Evolutionary conservation across 2,113 vertebrate genomes (phyloP).

Genomic region (Paramisgurnus dabryanus): DNA sequence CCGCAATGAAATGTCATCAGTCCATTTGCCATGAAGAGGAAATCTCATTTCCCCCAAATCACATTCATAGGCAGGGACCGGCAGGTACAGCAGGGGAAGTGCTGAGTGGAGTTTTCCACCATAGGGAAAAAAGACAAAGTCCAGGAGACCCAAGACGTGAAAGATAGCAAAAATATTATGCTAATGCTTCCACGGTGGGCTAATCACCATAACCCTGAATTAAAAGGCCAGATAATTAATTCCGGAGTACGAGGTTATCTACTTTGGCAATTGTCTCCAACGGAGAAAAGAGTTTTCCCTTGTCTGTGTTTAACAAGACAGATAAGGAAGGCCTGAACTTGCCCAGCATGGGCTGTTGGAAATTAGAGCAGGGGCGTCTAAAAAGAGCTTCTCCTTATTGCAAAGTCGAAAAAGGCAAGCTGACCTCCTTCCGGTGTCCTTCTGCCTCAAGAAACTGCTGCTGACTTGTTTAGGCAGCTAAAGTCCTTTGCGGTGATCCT

Average conservation of each 20-base stretch:
- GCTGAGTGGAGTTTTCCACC: constrained; percentile 52
- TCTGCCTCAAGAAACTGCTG: constrained; percentile 25
- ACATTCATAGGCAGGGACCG: constrained; percentile 85
- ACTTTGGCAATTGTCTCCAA: constrained; percentile 74
- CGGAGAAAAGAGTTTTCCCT: constrained; percentile 66
- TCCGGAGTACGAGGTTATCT: constrained; percentile 78
- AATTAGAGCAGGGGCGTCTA: constrained; percentile 57
- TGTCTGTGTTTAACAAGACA: constrained; percentile 76
- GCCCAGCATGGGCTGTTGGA: constrained; percentile 48
- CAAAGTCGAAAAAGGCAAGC: constrained; percentile 44
- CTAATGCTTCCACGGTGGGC: constrained; percentile 79
- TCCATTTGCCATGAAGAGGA: constrained; percentile 70
- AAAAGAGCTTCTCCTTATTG: constrained; percentile 31
- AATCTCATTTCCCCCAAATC: constrained; percentile 83
- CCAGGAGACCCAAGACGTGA: constrained; percentile 70
- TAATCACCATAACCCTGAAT: constrained; percentile 78
- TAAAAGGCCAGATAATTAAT: constrained; percentile 83
- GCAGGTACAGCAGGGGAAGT: constrained; percentile 69
- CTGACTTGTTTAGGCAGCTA: constrained; percentile 47
- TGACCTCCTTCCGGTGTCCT: constrained; percentile 45
- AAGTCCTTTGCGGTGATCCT: constrained; percentile 7
- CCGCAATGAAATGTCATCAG: constrained; percentile 79
- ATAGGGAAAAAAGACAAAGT: constrained; percentile 62
- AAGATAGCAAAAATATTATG: constrained; percentile 83
- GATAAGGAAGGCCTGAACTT: constrained; percentile 60